Evolutionary conservation across 2,888 invertebrate genomes (phyloP).

Genomic region (Rhopalosiphum nymphaeae): DNA sequence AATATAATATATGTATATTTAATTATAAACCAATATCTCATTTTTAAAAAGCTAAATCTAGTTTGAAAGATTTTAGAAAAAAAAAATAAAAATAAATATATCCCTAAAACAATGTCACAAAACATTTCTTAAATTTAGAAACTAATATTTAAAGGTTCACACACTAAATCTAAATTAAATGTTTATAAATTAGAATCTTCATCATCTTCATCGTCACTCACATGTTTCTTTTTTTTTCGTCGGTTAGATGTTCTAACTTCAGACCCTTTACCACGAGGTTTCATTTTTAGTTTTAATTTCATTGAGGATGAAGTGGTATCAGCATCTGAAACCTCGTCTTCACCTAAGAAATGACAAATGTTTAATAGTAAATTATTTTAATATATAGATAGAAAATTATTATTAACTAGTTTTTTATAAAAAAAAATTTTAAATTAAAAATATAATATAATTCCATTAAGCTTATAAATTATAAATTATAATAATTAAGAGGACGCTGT

Average conservation of each 20-base stretch:
- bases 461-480: background rate
- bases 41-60: constrained; percentile 38
- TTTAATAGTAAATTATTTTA: background rate
- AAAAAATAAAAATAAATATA: background rate
- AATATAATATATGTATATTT: constrained; percentile 11
- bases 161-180: constrained; percentile 21
- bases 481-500: background rate
- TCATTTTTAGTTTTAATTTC: constrained; percentile 79
- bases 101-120: constrained; percentile 28
- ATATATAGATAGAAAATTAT: background rate
- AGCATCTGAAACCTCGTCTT: constrained; percentile 74
- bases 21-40: constrained; percentile 9
- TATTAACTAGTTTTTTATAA: background rate
- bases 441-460: background rate
- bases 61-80: constrained; percentile 20
- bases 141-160: background rate
- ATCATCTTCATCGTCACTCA: constrained; percentile 78
- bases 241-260: constrained; percentile 73
- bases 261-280: constrained; percentile 53
- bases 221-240: constrained; percentile 75
- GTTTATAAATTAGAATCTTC: constrained; percentile 70
- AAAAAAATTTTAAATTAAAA: background rate
- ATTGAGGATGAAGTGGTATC: constrained; percentile 76
- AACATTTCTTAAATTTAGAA: constrained; percentile 21
- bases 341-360: constrained; percentile 29